These are phyloP conservation scores for Eulithis prunata DNA, from an alignment of 2,888 invertebrate genomes.

Conservation along the genomic window DNA sequence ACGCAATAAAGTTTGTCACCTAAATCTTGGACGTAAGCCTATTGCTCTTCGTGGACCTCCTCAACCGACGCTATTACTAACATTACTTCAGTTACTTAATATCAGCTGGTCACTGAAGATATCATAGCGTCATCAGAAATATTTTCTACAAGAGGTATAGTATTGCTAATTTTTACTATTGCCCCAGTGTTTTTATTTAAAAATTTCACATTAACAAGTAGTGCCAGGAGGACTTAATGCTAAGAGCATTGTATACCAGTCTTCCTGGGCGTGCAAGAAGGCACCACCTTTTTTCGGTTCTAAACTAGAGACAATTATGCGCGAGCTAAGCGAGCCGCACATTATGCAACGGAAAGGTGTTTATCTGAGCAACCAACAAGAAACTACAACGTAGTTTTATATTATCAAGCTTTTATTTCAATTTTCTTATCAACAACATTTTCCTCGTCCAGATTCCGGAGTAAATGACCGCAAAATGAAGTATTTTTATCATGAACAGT, in stretches of 20 bases:
- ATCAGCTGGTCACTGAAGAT: neutral
- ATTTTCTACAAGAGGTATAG: too few species aligned
- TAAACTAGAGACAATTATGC: too few species aligned
- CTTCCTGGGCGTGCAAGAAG: too few species aligned
- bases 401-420: neutral
- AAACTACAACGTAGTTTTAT: neutral
- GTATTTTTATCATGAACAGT: constrained; percentile 28
- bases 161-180: too few species aligned
- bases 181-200: too few species aligned
- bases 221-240: too few species aligned
- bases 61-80: constrained; percentile 26
- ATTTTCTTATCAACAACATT: neutral
- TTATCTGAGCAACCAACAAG: neutral
- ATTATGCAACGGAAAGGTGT: too few species aligned
- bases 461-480: constrained; percentile 2
- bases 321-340: too few species aligned
- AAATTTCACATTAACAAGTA: too few species aligned
- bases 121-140: too few species aligned
- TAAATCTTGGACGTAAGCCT: constrained; percentile 82
- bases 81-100: constrained; percentile 35
- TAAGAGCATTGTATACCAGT: too few species aligned
- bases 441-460: neutral
- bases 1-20: constrained; percentile 83
- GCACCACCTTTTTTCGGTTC: too few species aligned
- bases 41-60: constrained; percentile 58